Evolutionary conservation across 2,113 vertebrate species (phyloP).

Genomic region (Microtus montanus): DNA sequence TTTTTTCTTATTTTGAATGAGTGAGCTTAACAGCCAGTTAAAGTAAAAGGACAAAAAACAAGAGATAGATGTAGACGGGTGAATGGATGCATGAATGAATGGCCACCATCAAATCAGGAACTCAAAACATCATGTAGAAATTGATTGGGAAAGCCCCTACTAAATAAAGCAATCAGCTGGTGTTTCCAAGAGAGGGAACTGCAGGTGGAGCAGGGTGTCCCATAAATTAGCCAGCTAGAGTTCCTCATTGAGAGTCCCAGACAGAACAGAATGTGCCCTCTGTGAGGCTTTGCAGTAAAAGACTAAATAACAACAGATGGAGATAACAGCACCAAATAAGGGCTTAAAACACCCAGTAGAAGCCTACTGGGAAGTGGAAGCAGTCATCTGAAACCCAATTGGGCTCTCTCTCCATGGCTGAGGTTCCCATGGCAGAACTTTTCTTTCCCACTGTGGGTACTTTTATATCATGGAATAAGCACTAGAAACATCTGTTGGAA

Average conservation of each 20-base stretch:
- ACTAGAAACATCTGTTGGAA: background rate
- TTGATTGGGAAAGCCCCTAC: background rate
- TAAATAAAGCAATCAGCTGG: background rate
- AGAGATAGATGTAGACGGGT: background rate
- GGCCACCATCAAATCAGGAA: background rate
- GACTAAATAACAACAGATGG: background rate
- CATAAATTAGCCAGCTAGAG: background rate
- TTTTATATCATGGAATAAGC: background rate
- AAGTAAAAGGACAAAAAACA: background rate
- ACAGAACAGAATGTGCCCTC: background rate
- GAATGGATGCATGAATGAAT: background rate
- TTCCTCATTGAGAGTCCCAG: background rate
- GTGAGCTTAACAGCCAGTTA: background rate
- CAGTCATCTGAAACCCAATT: background rate
- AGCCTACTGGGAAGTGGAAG: background rate
- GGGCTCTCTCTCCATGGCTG: background rate
- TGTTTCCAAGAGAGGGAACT: background rate
- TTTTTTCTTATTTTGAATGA: background rate
- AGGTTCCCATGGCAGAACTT: background rate
- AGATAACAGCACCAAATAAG: background rate
- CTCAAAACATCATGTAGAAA: background rate
- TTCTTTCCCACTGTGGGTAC: background rate
- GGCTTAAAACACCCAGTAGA: background rate
- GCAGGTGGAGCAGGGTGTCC: background rate
- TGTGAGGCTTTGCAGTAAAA: background rate